Conservation (phyloP, 2,888 invertebrate genomes). For the Tetanocera ferruginea region DNA sequence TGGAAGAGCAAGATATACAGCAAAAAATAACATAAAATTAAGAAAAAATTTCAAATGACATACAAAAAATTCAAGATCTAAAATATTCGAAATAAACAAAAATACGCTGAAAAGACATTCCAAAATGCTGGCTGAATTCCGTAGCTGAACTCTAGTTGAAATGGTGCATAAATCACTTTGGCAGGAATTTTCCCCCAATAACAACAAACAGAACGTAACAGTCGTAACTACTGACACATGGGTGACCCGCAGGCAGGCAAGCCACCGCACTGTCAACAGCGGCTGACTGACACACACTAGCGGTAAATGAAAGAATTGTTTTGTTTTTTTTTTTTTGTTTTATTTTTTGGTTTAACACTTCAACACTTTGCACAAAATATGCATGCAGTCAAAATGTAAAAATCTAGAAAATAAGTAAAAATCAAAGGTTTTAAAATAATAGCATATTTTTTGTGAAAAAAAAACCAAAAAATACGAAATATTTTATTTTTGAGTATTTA, state of each 20-base stretch:
- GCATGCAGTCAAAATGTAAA: neutral
- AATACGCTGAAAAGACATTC: too few relatives aligned
- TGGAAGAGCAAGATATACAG: too few relatives aligned
- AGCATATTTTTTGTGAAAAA: neutral
- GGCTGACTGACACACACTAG: neutral
- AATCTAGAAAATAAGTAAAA: neutral
- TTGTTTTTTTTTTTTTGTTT: too few relatives aligned
- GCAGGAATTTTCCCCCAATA: neutral
- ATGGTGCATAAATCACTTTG: neutral
- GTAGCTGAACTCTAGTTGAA: too few relatives aligned
- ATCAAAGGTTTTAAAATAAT: neutral
- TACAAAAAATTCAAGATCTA: too few relatives aligned
- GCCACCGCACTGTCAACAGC: neutral
- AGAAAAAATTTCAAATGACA: too few relatives aligned
- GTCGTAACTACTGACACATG: neutral
- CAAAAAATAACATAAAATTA: too few relatives aligned
- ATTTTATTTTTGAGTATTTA: neutral
- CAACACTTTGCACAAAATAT: constrained; percentile 18
- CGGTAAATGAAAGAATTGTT: neutral
- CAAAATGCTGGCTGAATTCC: too few relatives aligned
- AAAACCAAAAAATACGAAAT: neutral
- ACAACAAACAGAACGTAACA: neutral
- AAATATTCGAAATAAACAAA: too few relatives aligned
- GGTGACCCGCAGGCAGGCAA: neutral
- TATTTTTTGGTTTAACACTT: neutral